Conservation (phyloP, 1,140 invertebrate genomes). For the Pseudomyrmex dendroicus region DNA sequence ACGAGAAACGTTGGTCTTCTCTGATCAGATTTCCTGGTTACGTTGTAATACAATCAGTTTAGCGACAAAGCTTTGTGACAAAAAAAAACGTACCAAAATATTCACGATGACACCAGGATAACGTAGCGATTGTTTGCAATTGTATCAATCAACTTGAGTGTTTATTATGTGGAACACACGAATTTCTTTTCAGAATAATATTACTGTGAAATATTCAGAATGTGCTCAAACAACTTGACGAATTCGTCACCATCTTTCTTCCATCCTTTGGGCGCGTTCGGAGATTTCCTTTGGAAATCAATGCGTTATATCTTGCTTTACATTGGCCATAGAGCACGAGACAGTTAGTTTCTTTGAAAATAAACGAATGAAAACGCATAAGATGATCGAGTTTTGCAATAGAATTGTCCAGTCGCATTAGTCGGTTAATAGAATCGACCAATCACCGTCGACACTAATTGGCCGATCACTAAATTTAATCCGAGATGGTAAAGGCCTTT, state of each 20-base stretch:
- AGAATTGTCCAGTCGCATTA: too few relatives aligned
- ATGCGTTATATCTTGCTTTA: neutral
- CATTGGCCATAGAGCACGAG: too few relatives aligned
- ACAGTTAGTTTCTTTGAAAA: too few relatives aligned
- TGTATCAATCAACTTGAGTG: neutral
- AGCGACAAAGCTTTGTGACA: too few relatives aligned
- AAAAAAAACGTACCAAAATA: too few relatives aligned
- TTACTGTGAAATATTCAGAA: slow-evolving; percentile 7
- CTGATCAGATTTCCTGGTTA: neutral
- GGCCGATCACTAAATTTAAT: too few relatives aligned
- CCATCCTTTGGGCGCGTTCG: neutral
- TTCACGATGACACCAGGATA: neutral
- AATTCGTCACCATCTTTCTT: slow-evolving; percentile 16
- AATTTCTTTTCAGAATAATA: slow-evolving; percentile 11
- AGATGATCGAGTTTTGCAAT: too few relatives aligned
- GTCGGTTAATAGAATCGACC: too few relatives aligned
- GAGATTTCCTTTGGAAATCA: neutral
- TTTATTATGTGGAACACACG: neutral
- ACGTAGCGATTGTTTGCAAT: neutral
- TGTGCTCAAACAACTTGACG: slow-evolving; percentile 1
- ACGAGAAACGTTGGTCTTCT: neutral
- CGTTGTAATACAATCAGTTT: too few relatives aligned
- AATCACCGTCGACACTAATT: too few relatives aligned
- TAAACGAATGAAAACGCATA: too few relatives aligned
- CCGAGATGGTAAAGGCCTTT: too few relatives aligned